These are phyloP conservation scores for Drosophila mimica DNA, from an alignment of 2,888 invertebrate genomes.

Conservation along the genomic window DNA sequence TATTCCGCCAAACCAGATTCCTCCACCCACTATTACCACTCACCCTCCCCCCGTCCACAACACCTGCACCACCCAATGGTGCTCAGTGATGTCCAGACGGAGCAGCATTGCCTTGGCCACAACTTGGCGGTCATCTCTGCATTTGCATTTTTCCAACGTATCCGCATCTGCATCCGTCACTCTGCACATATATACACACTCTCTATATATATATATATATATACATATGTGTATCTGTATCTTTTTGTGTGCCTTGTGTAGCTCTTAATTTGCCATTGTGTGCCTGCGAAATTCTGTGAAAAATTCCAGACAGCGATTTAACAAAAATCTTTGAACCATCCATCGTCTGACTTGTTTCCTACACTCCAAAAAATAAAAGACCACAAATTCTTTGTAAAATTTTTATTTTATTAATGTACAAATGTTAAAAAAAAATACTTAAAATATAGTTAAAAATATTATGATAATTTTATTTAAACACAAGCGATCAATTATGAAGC, in stretches of 20 bases:
- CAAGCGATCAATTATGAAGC: background rate
- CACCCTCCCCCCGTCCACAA: background rate
- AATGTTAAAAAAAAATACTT: too few species aligned
- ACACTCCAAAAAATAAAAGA: constrained; percentile 34
- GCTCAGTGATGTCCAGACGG: constrained; percentile 17
- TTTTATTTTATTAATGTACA: background rate
- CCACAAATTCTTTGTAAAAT: background rate
- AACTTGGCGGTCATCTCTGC: constrained; percentile 37
- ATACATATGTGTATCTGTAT: constrained; percentile 16
- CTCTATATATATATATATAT: constrained; percentile 16
- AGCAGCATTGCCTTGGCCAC: constrained; percentile 9
- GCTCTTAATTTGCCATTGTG: constrained; percentile 58
- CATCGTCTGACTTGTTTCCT: constrained; percentile 36
- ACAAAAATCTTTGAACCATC: constrained; percentile 21
- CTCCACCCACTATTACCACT: background rate
- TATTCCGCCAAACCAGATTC: background rate
- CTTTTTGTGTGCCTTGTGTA: constrained; percentile 17
- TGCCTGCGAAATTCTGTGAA: constrained; percentile 59
- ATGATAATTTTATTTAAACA: background rate
- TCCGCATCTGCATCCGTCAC: constrained; percentile 33
- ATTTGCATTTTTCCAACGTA: constrained; percentile 43
- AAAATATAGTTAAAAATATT: too few species aligned
- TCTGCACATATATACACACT: constrained; percentile 1
- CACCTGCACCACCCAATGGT: background rate
- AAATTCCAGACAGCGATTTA: constrained; percentile 49